Base-by-base conservation (phyloP, 1,140 invertebrate species). In the Drosophila funebris region DNA sequence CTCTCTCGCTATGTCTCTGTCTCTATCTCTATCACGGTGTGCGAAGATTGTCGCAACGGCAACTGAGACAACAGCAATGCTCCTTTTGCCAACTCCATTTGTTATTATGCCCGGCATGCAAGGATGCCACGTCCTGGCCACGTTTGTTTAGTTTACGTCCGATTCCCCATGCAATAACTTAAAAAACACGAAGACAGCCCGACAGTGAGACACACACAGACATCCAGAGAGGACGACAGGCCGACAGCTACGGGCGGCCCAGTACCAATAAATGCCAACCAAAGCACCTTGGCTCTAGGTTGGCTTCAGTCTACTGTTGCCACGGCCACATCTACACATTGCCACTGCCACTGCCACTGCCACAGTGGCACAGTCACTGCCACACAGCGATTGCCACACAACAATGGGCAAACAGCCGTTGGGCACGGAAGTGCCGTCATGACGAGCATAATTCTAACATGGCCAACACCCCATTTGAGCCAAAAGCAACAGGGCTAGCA, bases 141-240 rank as follows among this genome's bases (percentile, higher is more conserved):
- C 67, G 79, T 88, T 67, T 88, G 83, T 88, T 83, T 87, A 88
- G 84, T 85, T 88, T 78, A 71, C 75, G 57, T 79, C 83, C 84
- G 81, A 90, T 90, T 90, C 88, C 88, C 88, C 76, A 81, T 90
- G 88, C 88, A 90, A 90, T 90, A 90, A 90, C 79, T 90, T 90
- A 90, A 90, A 87, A 90, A 87, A 77, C 60, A 74, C 67, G 66
- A 73, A 74, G 64, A 73, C 77, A 76, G 27, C 22, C 44, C 29
- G 33, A 44, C 54, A 29, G 13, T 9, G n/a, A 20, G 16, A 62
- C 61, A 61, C 56, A 56, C 29, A 41, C 53, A 67, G 54, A 62
- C 72, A 76, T 56, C 36, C 72, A 29, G 36, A 44, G 50, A 37
- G 18, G 4, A 7, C 2, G 39, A 36, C 48, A 33, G 57, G 57